Conservation (phyloP, 2,888 invertebrate genomes). For the Hirudinaria manillensis region DNA sequence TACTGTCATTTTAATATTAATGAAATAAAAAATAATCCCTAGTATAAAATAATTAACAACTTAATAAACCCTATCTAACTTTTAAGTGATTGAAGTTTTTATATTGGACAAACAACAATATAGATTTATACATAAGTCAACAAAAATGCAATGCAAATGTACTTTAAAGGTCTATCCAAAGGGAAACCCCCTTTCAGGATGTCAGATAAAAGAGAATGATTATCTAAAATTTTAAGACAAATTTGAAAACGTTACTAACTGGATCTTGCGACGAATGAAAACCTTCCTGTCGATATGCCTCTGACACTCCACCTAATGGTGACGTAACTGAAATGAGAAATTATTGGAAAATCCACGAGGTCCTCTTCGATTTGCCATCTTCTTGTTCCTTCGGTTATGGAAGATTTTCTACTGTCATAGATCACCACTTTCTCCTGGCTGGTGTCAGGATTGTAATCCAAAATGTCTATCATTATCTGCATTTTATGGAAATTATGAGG, state of each 20-base stretch:
- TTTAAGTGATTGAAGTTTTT: too few relatives aligned
- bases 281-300: slow-evolving; percentile 46
- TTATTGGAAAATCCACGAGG: slow-evolving; percentile 79
- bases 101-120: too few relatives aligned
- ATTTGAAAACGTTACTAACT: slow-evolving; percentile 42
- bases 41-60: not conserved
- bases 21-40: not conserved
- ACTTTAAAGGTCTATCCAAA: not conserved
- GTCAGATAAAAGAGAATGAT: not conserved
- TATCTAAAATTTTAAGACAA: too few relatives aligned
- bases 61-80: too few relatives aligned
- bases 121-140: too few relatives aligned
- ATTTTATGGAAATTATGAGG: not conserved
- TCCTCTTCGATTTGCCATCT: slow-evolving; percentile 61
- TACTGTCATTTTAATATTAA: not conserved
- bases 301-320: slow-evolving; percentile 49
- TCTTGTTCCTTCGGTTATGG: slow-evolving; percentile 25
- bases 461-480: slow-evolving; percentile 45
- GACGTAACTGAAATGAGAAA: slow-evolving; percentile 61
- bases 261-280: slow-evolving; percentile 48
- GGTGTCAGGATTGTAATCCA: slow-evolving; percentile 50
- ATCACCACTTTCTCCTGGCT: slow-evolving; percentile 48
- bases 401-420: slow-evolving; percentile 40
- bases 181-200: not conserved
- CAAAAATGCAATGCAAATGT: too few relatives aligned